Conservation (phyloP, 2,797 vertebrate genomes). For the Falco peregrinus region DNA sequence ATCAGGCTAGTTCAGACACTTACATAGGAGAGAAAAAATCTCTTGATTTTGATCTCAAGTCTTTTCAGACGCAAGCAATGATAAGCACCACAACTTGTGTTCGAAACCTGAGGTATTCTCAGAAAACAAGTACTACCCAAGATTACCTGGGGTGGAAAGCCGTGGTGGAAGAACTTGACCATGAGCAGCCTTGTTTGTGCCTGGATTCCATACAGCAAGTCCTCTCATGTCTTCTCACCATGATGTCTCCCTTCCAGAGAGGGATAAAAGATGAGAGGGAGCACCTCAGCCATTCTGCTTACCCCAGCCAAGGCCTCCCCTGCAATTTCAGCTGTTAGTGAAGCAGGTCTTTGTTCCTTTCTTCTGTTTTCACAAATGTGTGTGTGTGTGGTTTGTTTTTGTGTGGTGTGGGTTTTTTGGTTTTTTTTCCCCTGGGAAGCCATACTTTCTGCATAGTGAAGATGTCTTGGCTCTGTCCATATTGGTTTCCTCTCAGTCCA, state of each 20-base stretch:
- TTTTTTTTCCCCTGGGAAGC: neutral
- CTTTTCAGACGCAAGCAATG: neutral
- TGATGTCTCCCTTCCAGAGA: neutral
- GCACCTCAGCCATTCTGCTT: neutral
- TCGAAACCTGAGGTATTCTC: neutral
- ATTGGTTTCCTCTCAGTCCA: neutral
- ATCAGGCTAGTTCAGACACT: neutral
- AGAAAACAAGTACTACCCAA: neutral
- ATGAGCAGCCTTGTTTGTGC: neutral
- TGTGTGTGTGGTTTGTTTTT: too few species aligned
- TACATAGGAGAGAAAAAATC: neutral
- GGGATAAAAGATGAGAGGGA: neutral
- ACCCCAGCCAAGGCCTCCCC: neutral
- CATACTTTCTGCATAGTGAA: neutral
- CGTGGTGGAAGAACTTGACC: neutral
- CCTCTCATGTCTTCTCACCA: neutral
- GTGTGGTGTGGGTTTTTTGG: too few species aligned
- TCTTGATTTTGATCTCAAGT: neutral
- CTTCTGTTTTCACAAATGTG: neutral
- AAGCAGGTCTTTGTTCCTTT: neutral
- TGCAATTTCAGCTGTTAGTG: neutral
- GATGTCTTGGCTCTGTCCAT: neutral
- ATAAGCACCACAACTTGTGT: neutral
- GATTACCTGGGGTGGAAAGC: neutral
- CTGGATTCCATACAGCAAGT: neutral